Evolutionary conservation across 2,888 invertebrate genomes (phyloP).

Genomic region (Orthosia gothica): DNA sequence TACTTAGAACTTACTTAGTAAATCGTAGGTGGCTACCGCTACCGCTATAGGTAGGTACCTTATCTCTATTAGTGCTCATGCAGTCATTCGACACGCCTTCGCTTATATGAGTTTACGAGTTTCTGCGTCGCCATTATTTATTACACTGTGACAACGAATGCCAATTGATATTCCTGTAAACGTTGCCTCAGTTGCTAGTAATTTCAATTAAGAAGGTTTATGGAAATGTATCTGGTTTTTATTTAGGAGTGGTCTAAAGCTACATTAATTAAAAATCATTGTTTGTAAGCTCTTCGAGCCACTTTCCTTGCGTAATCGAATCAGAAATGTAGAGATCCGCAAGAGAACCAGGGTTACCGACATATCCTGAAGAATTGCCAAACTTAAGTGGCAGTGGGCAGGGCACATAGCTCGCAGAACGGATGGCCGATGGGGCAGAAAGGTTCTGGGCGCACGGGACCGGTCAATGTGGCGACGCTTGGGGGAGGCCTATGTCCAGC

Average conservation of each 20-base stretch:
- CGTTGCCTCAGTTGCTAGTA: slow-evolving; percentile 7
- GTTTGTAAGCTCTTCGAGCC: too few species aligned
- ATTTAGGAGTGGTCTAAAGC: not conserved
- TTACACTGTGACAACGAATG: slow-evolving; percentile 19
- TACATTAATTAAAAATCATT: not conserved
- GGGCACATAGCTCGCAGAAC: too few species aligned
- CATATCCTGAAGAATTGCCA: too few species aligned
- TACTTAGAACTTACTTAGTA: slow-evolving; percentile 9
- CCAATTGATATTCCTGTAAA: slow-evolving; percentile 38
- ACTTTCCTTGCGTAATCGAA: too few species aligned
- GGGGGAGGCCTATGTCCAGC: too few species aligned
- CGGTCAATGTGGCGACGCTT: too few species aligned
- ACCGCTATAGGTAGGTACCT: slow-evolving; percentile 26
- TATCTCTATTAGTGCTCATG: slow-evolving; percentile 45
- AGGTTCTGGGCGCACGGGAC: too few species aligned
- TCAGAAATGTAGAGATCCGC: too few species aligned
- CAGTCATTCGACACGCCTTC: slow-evolving; percentile 51
- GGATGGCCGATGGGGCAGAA: too few species aligned
- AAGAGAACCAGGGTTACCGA: too few species aligned
- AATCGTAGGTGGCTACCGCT: slow-evolving; percentile 8
- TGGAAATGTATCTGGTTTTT: not conserved
- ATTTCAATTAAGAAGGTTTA: slow-evolving; percentile 11
- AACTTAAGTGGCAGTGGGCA: too few species aligned
- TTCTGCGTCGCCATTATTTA: slow-evolving; percentile 41
- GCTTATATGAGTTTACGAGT: slow-evolving; percentile 44